A percentile compares a stretch with the other conserved stretches of the same genome.
These are phyloP conservation scores for Acleris emargana DNA, from an alignment of 2,888 invertebrate genomes.

Conservation along the genomic window DNA sequence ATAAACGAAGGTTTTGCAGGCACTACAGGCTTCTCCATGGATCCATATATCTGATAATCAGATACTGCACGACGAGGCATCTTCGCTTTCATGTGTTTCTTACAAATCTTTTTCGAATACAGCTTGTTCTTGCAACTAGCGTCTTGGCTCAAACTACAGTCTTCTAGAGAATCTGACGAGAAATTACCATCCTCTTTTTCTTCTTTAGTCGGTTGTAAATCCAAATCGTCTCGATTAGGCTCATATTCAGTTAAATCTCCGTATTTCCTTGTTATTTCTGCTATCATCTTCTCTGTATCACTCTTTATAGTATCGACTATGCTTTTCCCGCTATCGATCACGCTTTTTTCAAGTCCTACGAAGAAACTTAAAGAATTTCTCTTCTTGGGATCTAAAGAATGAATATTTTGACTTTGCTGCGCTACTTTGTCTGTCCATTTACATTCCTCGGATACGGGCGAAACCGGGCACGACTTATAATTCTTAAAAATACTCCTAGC, in stretches of 20 bases:
- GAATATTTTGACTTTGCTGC: constrained; percentile 53
- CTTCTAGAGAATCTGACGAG: constrained; percentile 91
- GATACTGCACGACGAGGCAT: constrained; percentile 88
- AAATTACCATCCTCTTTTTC: constrained; percentile 87
- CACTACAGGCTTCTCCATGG: constrained; percentile 70
- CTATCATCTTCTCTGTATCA: constrained; percentile 87
- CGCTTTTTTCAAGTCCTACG: constrained; percentile 81
- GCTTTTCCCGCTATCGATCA: constrained; percentile 78
- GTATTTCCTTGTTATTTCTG: constrained; percentile 86
- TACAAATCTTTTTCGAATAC: constrained; percentile 80
- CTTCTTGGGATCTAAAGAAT: constrained; percentile 76
- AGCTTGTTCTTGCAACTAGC: constrained; percentile 77
- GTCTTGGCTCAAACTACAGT: constrained; percentile 85
- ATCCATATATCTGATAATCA: constrained; percentile 88
- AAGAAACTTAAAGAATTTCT: constrained; percentile 87
- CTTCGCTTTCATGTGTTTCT: constrained; percentile 76
- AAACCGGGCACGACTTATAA: constrained; percentile 91
- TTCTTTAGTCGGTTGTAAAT: constrained; percentile 71
- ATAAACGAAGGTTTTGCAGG: constrained; percentile 69
- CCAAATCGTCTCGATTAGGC: constrained; percentile 62
- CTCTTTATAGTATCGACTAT: constrained; percentile 85
- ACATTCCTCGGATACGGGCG: constrained; percentile 91
- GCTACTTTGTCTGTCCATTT: constrained; percentile 84
- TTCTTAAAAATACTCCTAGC: constrained; percentile 85
- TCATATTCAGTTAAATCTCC: constrained; percentile 84